Evolutionary conservation across 2,888 invertebrate species (phyloP).

Genomic region (Stenurella melanura): DNA sequence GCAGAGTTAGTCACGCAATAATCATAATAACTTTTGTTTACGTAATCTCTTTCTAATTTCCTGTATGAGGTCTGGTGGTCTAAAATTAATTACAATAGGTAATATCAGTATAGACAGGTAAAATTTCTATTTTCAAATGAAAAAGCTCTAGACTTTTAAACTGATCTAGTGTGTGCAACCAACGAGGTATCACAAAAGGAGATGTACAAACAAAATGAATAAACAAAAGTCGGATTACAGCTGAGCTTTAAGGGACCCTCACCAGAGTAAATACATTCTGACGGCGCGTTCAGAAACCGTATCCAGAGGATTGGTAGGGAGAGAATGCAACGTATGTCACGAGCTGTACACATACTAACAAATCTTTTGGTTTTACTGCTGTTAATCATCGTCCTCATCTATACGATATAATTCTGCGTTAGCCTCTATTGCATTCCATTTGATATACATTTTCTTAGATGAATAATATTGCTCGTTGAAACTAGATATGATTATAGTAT

Average conservation of each 20-base stretch:
- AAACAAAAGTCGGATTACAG: slow-evolving; percentile 70
- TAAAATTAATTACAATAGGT: too few species aligned
- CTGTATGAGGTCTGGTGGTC: too few species aligned
- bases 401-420: background rate
- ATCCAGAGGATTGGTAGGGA: slow-evolving; percentile 43
- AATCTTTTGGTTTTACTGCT: slow-evolving; percentile 22
- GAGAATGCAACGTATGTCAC: slow-evolving; percentile 29
- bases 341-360: slow-evolving; percentile 31
- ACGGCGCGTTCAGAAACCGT: slow-evolving; percentile 59
- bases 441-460: too few species aligned
- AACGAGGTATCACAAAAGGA: slow-evolving; percentile 55
- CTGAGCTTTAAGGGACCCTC: slow-evolving; percentile 66
- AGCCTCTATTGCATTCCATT: too few species aligned
- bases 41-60: too few species aligned
- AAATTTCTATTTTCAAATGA: background rate
- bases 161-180: slow-evolving; percentile 42
- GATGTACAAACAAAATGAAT: slow-evolving; percentile 70
- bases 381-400: slow-evolving; percentile 10
- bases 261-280: slow-evolving; percentile 66
- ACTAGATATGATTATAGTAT: too few species aligned
- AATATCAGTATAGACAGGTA: too few species aligned
- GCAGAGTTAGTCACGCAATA: too few species aligned
- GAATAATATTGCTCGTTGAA: too few species aligned
- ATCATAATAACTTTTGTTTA: too few species aligned
- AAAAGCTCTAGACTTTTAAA: background rate